Conservation (phyloP, 1,140 invertebrate species). For the Calephelis virginiensis region DNA sequence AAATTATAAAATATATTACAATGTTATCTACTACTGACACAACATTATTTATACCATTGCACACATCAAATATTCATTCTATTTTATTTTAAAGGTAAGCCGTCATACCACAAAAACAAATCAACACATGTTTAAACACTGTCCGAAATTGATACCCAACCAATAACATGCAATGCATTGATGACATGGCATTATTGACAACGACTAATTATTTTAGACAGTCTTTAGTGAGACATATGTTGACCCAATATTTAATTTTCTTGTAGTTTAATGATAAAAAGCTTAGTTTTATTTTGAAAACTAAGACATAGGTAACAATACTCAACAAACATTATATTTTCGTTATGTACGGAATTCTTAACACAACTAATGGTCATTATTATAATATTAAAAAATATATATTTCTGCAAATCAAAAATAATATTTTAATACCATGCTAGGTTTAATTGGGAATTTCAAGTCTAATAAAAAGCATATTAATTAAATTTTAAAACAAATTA, state of each 20-base stretch:
- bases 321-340: slow-evolving; percentile 1
- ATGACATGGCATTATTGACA: no score
- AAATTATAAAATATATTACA: background rate
- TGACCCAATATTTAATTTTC: no score
- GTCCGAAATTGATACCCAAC: no score
- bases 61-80: background rate
- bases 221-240: no score
- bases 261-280: no score
- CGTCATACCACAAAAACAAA: background rate
- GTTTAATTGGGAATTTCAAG: no score
- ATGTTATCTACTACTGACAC: background rate
- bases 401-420: slow-evolving; percentile 13
- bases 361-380: background rate
- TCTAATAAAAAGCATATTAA: no score
- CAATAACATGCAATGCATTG: no score
- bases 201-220: no score
- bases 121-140: background rate
- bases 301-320: background rate
- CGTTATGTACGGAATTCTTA: slow-evolving; percentile 1
- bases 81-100: background rate
- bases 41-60: background rate
- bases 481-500: background rate
- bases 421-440: slow-evolving; percentile 2
- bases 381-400: background rate
- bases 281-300: background rate